These are phyloP conservation scores for Cnemophilus loriae DNA, from an alignment of 2,113 vertebrate species.

Conservation along the genomic window DNA sequence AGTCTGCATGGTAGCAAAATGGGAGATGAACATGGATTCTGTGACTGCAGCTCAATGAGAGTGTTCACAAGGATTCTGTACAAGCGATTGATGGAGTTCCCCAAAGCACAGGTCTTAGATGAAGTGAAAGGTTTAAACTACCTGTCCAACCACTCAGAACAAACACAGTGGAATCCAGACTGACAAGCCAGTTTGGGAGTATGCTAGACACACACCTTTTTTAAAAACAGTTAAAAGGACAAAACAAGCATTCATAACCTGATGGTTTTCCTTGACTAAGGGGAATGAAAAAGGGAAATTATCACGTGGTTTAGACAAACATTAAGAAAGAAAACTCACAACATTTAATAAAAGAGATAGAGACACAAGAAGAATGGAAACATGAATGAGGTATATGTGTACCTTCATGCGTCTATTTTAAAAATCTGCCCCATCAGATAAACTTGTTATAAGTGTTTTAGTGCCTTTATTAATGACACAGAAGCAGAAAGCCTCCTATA, in stretches of 20 bases:
- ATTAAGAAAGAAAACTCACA: background rate
- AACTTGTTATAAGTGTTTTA: background rate
- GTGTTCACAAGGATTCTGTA: background rate
- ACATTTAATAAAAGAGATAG: background rate
- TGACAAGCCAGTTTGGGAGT: background rate
- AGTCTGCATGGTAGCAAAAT: background rate
- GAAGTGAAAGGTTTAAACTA: background rate
- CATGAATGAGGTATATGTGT: accelerated
- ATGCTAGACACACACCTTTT: background rate
- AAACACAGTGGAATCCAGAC: background rate
- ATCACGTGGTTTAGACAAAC: background rate
- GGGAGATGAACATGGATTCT: background rate
- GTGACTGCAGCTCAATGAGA: background rate
- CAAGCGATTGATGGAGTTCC: background rate
- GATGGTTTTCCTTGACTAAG: background rate
- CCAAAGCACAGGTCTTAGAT: background rate
- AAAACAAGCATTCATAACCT: background rate
- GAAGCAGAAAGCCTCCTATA: background rate
- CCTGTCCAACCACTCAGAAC: accelerated
- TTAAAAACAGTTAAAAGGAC: background rate
- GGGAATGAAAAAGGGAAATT: background rate
- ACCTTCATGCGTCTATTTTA: background rate
- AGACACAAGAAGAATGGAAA: background rate
- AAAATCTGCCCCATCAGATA: background rate
- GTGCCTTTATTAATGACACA: background rate